Evolutionary conservation across 2,797 vertebrate species (phyloP).

Genomic region (Uromys caudimaculatus): DNA sequence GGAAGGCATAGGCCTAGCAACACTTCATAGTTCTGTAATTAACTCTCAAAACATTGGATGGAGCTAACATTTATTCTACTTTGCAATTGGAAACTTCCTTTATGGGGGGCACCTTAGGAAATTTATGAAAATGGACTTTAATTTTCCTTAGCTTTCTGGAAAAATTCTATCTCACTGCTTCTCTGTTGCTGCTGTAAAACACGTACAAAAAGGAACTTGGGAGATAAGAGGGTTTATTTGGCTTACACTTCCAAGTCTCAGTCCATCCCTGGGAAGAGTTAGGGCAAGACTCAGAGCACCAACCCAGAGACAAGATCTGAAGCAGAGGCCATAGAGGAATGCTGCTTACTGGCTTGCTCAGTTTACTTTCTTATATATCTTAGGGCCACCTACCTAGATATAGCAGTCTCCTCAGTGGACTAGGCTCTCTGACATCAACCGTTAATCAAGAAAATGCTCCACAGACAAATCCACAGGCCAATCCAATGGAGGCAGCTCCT

Average conservation of each 20-base stretch:
- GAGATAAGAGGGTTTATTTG: background rate
- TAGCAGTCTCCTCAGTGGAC: no score
- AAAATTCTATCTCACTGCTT: background rate
- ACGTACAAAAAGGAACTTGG: background rate
- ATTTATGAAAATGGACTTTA: constrained; percentile 25
- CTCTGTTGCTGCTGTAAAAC: background rate
- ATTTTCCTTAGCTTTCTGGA: constrained; percentile 64
- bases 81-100: background rate
- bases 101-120: background rate
- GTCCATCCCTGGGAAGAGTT: no score
- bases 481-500: background rate
- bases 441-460: background rate
- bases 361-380: background rate
- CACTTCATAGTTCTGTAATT: background rate
- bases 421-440: no score
- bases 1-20: background rate
- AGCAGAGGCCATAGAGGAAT: background rate
- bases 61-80: background rate
- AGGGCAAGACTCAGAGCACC: background rate
- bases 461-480: no score
- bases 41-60: background rate
- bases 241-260: background rate
- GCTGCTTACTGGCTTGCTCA: background rate
- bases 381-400: no score
- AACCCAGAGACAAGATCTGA: no score